Evolutionary conservation across 2,797 vertebrate species (phyloP), one percentile per base, ranked within the genome.

Genomic region (Gorsachius magnificus): DNA sequence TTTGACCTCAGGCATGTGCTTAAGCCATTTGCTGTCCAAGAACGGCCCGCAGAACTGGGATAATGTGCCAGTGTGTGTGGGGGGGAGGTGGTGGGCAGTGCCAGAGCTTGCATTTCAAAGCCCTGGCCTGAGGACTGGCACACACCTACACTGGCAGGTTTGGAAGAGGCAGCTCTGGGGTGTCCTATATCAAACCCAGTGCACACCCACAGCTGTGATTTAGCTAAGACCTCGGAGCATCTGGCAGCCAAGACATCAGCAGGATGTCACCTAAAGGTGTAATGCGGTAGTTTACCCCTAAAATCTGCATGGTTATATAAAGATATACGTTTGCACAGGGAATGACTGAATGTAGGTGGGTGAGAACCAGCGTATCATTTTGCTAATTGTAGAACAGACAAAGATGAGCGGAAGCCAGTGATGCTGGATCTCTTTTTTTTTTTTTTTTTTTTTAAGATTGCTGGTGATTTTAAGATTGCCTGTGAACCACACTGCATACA

Each of bases 21-120:
- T 57, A 61, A 51, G 60, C 38, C 65, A n/a, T 54, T 22, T 82
- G 51, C 25, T 79, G 76, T 46, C 28, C 36, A 36, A 38, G 57
- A 61, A 35, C 2, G 31, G 53, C 31, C 3, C 16, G 17, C 24
- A 1, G 7, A 72, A 22, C n/a, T 8, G 38, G 16, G 45, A 72
- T 26, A 41, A 70, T 0, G 3, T 24, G 33, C 33, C 41, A 10
- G 33, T 21, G 16, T 1, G 0, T 16, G 16, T 21, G 45, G 3
- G 51, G 2, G 2, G 0, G 3, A 48, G 58, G 25, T 17, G 12
- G 48, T 31, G 13, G 46, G 29, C 63, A 43, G 36, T 33, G 64
- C 54, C 66, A 75, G 36, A 68, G 70, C 43, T 36, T 26, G 12
- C 4, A 4, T n/a, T 53, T 56, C 70, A 38, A 51, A 63, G 69